Base-by-base conservation (phyloP, 2,888 invertebrate species). In the Hemaris fuciformis region DNA sequence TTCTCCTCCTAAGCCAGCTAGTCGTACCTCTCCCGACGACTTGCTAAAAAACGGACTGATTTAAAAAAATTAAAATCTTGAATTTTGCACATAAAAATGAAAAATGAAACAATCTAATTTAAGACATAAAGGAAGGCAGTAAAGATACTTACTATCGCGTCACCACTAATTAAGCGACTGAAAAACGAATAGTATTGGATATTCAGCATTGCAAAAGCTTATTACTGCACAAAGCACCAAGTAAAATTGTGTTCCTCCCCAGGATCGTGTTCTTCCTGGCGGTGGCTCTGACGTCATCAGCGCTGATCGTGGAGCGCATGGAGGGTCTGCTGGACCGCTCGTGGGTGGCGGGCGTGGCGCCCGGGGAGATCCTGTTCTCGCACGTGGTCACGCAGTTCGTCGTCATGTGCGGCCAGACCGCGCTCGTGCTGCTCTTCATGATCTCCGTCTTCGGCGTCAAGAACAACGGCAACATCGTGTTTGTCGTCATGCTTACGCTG, bases 261-360 rank as follows among this genome's bases (percentile, higher is more conserved):
- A 98, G 98, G 45, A 98, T 98, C 87, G 98, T 98, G 2, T 99
- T 98, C 94, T 98, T 99, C 94, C 94, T 98, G 93, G 98, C 99
- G 59, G 98, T 98, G 7, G 98, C 98, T 0, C 88, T 99, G 67
- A 99, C 99, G 1, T 98, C 98, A 0, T 96, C 98, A 0, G 97
- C 97, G 1, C 93, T 98, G 69, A 98, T 98, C 74, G 97, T 97
- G 77, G 98, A 98, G 84, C 94, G 97, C 74, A 98, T 96, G 93
- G 98, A 98, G 77, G 98, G 99, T 2, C 93, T 98, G 34, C 87
- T 99, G 74, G 98, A 98, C 91, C 93, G 99, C 68, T 98, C 98
- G 61, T 97, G 98, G 96, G 98, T 98, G 42, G 98, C 98, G 46
- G 98, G 98, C 64, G 98, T 99, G 43, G 95, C 96, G 0, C 97